Conservation (phyloP, 1,140 invertebrate species). For the Monochamus saltuarius region DNA sequence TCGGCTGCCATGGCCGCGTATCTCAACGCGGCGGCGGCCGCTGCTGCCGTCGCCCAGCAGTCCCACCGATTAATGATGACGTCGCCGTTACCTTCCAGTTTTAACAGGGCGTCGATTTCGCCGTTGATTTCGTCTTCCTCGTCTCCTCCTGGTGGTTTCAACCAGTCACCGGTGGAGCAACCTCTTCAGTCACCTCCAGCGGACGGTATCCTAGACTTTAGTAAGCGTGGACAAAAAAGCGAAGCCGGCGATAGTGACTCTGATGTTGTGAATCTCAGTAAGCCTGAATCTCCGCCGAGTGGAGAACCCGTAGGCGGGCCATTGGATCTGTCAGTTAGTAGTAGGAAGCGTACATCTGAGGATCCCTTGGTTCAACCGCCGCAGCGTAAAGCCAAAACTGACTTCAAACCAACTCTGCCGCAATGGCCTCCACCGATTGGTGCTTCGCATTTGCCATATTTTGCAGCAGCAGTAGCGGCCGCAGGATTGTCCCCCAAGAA, state of each 20-base stretch:
- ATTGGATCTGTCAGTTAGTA: slow-evolving; percentile 75
- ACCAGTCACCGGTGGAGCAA: slow-evolving; percentile 44
- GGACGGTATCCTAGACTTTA: slow-evolving; percentile 74
- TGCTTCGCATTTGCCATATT: slow-evolving; percentile 74
- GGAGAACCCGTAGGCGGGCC: slow-evolving; percentile 69
- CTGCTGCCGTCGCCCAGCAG: slow-evolving; percentile 65
- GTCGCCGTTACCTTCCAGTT: slow-evolving; percentile 66
- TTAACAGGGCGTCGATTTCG: slow-evolving; percentile 57
- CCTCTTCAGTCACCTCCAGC: slow-evolving; percentile 55
- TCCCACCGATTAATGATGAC: slow-evolving; percentile 74
- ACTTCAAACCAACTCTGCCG: slow-evolving; percentile 64
- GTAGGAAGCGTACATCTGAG: slow-evolving; percentile 68
- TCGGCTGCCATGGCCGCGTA: slow-evolving; percentile 78
- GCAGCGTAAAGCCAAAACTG: slow-evolving; percentile 64
- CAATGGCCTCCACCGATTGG: slow-evolving; percentile 78
- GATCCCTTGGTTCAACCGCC: slow-evolving; percentile 63
- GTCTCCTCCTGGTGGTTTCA: slow-evolving; percentile 54
- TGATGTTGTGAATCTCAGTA: slow-evolving; percentile 68
- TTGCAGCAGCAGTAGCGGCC: slow-evolving; percentile 74
- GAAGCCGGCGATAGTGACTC: slow-evolving; percentile 61
- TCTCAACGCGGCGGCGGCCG: slow-evolving; percentile 65
- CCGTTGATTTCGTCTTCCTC: slow-evolving; percentile 63
- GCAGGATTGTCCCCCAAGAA: slow-evolving; percentile 74
- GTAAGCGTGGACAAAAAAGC: slow-evolving; percentile 58
- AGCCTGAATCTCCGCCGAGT: slow-evolving; percentile 56